These are phyloP conservation scores for Numenius phaeopus DNA, from an alignment of 2,797 vertebrate species.

Conservation along the genomic window DNA sequence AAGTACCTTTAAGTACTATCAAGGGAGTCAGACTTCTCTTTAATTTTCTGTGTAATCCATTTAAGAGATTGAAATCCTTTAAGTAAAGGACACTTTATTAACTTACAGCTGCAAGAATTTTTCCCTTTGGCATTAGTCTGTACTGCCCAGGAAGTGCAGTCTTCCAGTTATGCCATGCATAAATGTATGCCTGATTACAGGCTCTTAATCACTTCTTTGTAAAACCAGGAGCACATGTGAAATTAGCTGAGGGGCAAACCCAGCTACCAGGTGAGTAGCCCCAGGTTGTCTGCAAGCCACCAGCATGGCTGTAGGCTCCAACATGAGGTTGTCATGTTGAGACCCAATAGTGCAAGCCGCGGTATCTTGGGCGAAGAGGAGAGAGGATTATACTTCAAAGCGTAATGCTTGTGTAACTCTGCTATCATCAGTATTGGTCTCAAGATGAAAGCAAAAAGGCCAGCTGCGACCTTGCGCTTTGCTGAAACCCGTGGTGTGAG, in stretches of 20 bases:
- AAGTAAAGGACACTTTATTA: background rate
- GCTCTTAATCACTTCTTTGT: background rate
- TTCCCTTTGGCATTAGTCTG: background rate
- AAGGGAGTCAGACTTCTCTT: conserved; percentile 9
- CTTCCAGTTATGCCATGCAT: background rate
- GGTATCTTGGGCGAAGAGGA: background rate
- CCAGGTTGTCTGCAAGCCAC: background rate
- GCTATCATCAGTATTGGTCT: background rate
- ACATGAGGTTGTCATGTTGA: rapidly evolving
- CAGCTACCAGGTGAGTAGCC: too few relatives aligned
- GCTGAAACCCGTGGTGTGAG: background rate
- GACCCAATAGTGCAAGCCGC: background rate
- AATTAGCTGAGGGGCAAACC: background rate
- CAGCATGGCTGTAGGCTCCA: background rate
- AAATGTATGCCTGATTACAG: background rate
- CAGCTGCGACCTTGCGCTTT: background rate
- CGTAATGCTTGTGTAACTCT: background rate
- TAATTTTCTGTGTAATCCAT: conserved; percentile 3
- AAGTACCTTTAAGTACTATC: conserved; percentile 26
- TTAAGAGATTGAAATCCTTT: conserved; percentile 6
- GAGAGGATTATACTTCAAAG: background rate
- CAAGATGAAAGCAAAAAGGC: background rate
- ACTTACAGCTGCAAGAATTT: background rate
- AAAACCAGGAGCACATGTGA: background rate
- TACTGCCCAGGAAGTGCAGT: background rate